These are phyloP conservation scores for Eupithecia subfuscata DNA, from an alignment of 2,888 invertebrate genomes.

Conservation along the genomic window DNA sequence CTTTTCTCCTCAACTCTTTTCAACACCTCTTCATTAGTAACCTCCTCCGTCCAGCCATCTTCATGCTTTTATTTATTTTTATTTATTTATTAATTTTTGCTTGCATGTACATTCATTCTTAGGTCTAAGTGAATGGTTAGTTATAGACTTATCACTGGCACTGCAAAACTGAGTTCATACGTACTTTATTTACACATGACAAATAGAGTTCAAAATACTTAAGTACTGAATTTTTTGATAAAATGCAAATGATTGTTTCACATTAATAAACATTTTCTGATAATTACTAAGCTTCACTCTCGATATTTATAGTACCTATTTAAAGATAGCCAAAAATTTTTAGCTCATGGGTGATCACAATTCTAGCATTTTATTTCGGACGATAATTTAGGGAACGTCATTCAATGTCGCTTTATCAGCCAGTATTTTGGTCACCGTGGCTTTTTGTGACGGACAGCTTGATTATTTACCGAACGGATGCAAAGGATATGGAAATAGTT, in stretches of 20 bases:
- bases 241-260: no score
- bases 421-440: background rate
- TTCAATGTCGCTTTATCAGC: background rate
- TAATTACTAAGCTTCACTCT: background rate
- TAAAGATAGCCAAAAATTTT: background rate
- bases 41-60: no score
- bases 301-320: background rate
- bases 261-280: background rate
- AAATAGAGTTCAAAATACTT: no score
- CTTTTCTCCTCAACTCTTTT: background rate
- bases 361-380: background rate
- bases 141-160: no score
- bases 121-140: no score
- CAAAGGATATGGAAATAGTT: background rate
- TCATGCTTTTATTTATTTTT: no score
- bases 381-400: background rate
- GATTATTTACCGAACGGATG: background rate
- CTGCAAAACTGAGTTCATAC: no score
- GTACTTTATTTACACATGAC: no score
- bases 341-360: background rate
- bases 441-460: background rate
- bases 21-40: background rate
- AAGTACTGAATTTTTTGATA: no score
- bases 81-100: no score
- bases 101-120: no score